phyloP scores from a whole-genome alignment of 2,888 invertebrate species.

The Drosophila paracracens region DNA sequence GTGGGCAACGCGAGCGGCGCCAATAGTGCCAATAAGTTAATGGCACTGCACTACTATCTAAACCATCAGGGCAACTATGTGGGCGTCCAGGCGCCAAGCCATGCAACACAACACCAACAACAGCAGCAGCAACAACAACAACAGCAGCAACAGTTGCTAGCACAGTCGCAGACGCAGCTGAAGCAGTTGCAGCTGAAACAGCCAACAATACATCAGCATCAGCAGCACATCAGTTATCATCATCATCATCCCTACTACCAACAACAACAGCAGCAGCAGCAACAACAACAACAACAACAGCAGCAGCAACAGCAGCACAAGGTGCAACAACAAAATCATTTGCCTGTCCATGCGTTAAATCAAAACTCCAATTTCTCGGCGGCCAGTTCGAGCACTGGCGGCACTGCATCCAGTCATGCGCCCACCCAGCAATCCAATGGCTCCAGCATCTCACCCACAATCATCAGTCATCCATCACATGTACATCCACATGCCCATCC shows the following conservation, averaged over 20 bases:
- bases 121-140: constrained; percentile 2
- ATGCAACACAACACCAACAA: constrained; percentile 20
- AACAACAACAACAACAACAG: constrained; percentile 39
- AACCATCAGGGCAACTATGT: constrained; percentile 82
- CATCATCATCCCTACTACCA: constrained; percentile 82
- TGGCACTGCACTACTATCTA: constrained; percentile 83
- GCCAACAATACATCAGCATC: constrained; percentile 82
- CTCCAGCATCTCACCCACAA: constrained; percentile 82
- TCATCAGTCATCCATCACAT: constrained; percentile 51
- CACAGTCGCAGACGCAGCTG: constrained; percentile 81
- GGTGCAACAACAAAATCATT: constrained; percentile 54
- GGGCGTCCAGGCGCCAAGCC: constrained; percentile 39
- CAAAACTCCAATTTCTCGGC: constrained; percentile 83
- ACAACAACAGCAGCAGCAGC: constrained; percentile 56
- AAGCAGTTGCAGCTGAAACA: constrained; percentile 82
- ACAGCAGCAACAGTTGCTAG: constrained; percentile 70
- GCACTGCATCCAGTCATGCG: constrained; percentile 82
- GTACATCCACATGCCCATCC: constrained; percentile 11
- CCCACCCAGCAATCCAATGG: constrained; percentile 83
- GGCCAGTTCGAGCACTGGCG: constrained; percentile 82
- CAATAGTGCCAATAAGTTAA: constrained; percentile 71
- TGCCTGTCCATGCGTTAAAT: constrained; percentile 81
- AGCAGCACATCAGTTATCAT: constrained; percentile 76
- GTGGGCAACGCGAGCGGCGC: constrained; percentile 39
- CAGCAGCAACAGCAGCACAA: constrained; percentile 44